phyloP scores from a whole-genome alignment of 1,140 invertebrate species.

The Liolophura sinensis region DNA sequence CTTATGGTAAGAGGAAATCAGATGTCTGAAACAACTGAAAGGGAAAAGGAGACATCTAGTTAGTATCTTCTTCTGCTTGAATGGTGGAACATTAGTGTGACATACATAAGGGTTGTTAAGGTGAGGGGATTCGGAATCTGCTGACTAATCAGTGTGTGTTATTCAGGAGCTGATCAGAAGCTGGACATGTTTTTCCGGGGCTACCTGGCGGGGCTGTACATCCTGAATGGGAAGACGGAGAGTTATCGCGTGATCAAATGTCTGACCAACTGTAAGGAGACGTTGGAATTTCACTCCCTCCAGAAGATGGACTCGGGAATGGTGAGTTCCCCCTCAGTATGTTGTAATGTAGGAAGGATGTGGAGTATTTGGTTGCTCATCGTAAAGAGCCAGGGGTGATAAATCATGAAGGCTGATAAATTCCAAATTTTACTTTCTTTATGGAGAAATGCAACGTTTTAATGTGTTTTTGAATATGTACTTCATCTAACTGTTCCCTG shows the following conservation, averaged over 20 bases:
- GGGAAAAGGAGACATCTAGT: no score
- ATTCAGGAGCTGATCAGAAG: conserved; percentile 76
- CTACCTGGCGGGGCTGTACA: conserved; percentile 82
- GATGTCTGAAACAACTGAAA: no score
- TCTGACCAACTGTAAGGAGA: conserved; percentile 84
- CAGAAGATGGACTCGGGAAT: conserved; percentile 72
- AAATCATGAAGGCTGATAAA: no score
- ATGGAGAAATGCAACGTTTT: no score
- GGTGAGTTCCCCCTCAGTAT: conserved; percentile 32
- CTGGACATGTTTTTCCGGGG: conserved; percentile 88
- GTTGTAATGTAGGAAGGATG: background rate
- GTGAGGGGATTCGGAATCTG: conserved; percentile 3
- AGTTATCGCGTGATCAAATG: conserved; percentile 80
- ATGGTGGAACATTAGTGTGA: no score
- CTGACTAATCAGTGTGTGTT: conserved; percentile 12
- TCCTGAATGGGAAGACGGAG: conserved; percentile 79
- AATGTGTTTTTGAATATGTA: no score
- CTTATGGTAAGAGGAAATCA: no score
- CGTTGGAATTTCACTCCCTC: conserved; percentile 77
- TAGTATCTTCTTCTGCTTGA: no score
- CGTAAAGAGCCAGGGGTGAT: no score
- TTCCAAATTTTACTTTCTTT: no score
- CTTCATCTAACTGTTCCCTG: no score
- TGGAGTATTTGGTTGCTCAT: background rate
- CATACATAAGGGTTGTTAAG: no score